Conservation (phyloP, 2,113 vertebrate species). For the Pungitius pungitius region DNA sequence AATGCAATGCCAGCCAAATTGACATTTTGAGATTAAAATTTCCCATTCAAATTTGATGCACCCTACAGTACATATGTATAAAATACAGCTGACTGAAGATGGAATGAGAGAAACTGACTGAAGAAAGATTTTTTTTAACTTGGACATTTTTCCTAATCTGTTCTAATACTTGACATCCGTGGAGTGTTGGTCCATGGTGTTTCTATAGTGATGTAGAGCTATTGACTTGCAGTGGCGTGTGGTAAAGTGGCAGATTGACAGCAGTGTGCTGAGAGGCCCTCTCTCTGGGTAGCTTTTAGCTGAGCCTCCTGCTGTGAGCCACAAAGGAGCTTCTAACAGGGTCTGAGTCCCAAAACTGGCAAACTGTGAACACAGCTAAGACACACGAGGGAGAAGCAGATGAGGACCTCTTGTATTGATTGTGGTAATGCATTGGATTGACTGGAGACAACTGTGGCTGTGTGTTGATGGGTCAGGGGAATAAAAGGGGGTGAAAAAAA, state of each 20-base stretch:
- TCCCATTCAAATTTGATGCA: no score
- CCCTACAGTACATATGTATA: neutral
- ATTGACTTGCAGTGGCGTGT: slow-evolving; percentile 15
- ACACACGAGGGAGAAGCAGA: neutral
- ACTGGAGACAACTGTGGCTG: slow-evolving; percentile 31
- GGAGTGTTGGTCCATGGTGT: slow-evolving; percentile 32
- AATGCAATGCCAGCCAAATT: no score
- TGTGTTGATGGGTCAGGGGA: slow-evolving; percentile 5
- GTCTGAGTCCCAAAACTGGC: slow-evolving; percentile 44
- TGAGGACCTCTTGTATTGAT: slow-evolving; percentile 52
- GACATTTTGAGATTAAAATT: no score
- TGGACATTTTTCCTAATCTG: neutral
- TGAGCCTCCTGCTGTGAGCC: slow-evolving; percentile 43
- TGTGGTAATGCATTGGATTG: slow-evolving; percentile 50
- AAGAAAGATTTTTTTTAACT: neutral
- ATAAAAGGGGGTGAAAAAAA: neutral
- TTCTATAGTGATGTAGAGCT: slow-evolving; percentile 23
- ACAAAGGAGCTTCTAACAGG: slow-evolving; percentile 54
- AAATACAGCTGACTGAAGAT: neutral
- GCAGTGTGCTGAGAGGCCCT: slow-evolving; percentile 34
- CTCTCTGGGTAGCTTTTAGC: slow-evolving; percentile 62
- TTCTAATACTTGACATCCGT: neutral
- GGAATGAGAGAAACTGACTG: neutral
- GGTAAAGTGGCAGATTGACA: slow-evolving; percentile 10
- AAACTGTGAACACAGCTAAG: slow-evolving; percentile 37